These are phyloP conservation scores for Syngnathus typhle DNA, from an alignment of 2,113 vertebrate species.

Conservation along the genomic window DNA sequence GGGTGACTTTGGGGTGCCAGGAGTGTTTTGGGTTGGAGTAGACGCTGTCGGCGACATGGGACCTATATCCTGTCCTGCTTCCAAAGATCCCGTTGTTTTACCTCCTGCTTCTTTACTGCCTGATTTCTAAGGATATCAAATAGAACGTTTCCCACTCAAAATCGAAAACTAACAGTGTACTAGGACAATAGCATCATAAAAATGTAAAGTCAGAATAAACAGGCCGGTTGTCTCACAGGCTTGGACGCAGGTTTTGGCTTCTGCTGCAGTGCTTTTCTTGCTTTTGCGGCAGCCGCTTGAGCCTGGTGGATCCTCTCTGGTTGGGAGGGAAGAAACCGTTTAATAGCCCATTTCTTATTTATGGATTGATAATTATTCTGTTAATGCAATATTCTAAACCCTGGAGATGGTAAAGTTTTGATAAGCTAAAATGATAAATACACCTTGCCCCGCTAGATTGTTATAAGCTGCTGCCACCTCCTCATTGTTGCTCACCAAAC, in stretches of 20 bases:
- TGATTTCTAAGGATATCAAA: slow-evolving; percentile 76
- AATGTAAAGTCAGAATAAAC: background rate
- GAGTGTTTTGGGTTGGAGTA: slow-evolving; percentile 67
- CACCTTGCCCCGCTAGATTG: too few species aligned
- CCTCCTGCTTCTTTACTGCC: slow-evolving; percentile 77
- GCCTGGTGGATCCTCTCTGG: slow-evolving; percentile 95
- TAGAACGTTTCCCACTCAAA: background rate
- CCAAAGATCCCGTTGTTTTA: slow-evolving; percentile 74
- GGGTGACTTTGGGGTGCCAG: slow-evolving; percentile 82
- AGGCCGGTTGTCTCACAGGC: slow-evolving; percentile 69
- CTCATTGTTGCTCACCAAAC: slow-evolving; percentile 78
- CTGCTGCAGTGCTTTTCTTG: slow-evolving; percentile 93
- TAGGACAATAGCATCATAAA: background rate
- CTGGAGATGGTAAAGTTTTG: too few species aligned
- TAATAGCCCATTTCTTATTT: background rate
- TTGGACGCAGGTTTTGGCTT: slow-evolving; percentile 92
- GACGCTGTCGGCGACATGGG: slow-evolving; percentile 77
- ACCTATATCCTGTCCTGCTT: slow-evolving; percentile 70
- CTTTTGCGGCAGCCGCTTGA: slow-evolving; percentile 94
- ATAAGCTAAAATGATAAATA: too few species aligned
- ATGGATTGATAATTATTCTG: too few species aligned
- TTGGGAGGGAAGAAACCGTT: slow-evolving; percentile 3
- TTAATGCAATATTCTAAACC: too few species aligned
- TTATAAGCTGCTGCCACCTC: background rate
- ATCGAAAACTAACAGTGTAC: background rate